phyloP scores from a whole-genome alignment of 1,140 invertebrate species.

The Drosophila dunni region DNA sequence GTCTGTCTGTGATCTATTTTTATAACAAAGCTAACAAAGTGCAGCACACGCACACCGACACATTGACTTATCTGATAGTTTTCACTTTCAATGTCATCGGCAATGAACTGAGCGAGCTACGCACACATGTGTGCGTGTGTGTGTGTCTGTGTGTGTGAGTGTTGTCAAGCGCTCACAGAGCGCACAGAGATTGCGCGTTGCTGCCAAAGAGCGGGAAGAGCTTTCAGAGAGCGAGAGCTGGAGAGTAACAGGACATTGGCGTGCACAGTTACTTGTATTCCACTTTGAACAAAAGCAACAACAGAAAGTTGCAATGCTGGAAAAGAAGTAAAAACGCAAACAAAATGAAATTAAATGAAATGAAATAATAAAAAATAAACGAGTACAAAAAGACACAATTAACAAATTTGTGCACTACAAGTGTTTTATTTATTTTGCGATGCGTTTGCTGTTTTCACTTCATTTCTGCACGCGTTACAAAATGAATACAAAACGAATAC shows the following conservation, averaged over 20 bases:
- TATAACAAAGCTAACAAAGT: conserved; percentile 50
- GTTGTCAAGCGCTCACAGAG: conserved; percentile 7
- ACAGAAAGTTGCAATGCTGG: neutral
- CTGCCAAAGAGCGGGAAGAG: neutral
- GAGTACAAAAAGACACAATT: conserved; percentile 13
- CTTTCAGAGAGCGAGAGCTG: neutral
- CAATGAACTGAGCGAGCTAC: conserved; percentile 1
- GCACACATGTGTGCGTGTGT: conserved; percentile 1
- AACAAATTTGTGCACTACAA: conserved; percentile 56
- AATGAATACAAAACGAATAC: conserved; percentile 12
- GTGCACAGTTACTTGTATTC: too few relatives aligned
- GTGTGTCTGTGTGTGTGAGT: conserved; percentile 1
- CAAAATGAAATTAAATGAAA: conserved; percentile 5
- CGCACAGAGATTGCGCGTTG: neutral
- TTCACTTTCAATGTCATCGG: conserved; percentile 74
- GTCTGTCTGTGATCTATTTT: conserved; percentile 17
- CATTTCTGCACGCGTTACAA: conserved; percentile 48
- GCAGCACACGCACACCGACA: conserved; percentile 51
- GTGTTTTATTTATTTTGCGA: conserved; percentile 66
- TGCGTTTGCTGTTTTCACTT: conserved; percentile 78
- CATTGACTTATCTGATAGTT: conserved; percentile 73
- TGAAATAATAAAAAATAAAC: neutral
- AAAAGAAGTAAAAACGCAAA: neutral
- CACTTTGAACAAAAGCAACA: neutral
- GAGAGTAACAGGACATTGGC: neutral